phyloP scores from a whole-genome alignment of 2,113 vertebrate species.

The Pterophyllum scalare region DNA sequence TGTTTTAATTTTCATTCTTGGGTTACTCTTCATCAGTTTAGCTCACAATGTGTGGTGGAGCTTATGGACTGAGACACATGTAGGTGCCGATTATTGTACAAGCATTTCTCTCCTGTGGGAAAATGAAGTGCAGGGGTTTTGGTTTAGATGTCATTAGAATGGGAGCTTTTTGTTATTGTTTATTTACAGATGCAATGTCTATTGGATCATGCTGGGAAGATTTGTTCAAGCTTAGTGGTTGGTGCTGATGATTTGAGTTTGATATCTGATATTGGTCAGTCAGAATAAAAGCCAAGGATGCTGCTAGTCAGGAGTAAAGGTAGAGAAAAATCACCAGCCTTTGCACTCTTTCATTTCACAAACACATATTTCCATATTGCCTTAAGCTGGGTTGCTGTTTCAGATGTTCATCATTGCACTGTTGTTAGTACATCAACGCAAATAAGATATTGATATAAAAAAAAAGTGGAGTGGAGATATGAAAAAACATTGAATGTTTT shows the following conservation, averaged over 20 bases:
- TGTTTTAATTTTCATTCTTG: slow-evolving; percentile 98
- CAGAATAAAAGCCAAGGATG: neutral
- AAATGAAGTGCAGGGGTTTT: slow-evolving; percentile 55
- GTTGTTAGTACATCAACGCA: neutral
- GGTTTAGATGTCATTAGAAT: slow-evolving; percentile 71
- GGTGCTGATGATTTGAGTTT: slow-evolving; percentile 24
- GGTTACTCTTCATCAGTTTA: slow-evolving; percentile 82
- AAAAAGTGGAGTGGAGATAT: neutral
- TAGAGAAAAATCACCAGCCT: neutral
- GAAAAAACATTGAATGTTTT: no score
- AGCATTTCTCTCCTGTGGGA: slow-evolving; percentile 70
- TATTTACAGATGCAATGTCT: slow-evolving; percentile 58
- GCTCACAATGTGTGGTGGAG: slow-evolving; percentile 55
- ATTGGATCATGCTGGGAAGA: slow-evolving; percentile 58
- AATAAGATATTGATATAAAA: neutral
- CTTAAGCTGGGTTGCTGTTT: slow-evolving; percentile 64
- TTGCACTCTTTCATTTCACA: no score
- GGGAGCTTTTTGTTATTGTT: slow-evolving; percentile 70
- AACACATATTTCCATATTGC: neutral
- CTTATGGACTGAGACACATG: slow-evolving; percentile 77
- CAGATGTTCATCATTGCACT: slow-evolving; percentile 5
- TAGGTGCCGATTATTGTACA: slow-evolving; percentile 77
- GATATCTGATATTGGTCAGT: slow-evolving; percentile 33
- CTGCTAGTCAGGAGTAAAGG: neutral
- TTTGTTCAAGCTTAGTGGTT: slow-evolving; percentile 13